Percentiles rank a stretch among this genome's conserved stretches.
These are phyloP conservation scores for Camelus dromedarius DNA, from an alignment of 2,113 vertebrate species.

Conservation along the genomic window DNA sequence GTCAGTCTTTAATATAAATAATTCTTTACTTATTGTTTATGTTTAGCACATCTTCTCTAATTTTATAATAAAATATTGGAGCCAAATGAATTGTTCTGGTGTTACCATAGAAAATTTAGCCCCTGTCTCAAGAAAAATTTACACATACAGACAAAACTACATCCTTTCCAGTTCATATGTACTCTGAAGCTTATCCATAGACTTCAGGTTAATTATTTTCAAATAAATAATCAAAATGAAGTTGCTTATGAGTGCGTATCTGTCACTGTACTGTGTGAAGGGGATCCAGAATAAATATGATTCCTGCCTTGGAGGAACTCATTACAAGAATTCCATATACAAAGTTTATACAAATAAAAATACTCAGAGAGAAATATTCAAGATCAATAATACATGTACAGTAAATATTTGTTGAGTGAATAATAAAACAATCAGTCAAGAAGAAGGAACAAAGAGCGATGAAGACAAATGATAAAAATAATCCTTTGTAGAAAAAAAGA, in stretches of 20 bases:
- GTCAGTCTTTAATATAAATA: neutral
- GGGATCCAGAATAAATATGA: neutral
- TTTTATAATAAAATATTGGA: neutral
- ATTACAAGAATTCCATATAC: neutral
- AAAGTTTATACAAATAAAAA: neutral
- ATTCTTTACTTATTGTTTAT: neutral
- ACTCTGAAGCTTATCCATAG: neutral
- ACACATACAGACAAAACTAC: neutral
- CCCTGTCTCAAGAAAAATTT: neutral
- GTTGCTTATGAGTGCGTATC: neutral
- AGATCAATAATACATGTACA: neutral
- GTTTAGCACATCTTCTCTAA: neutral
- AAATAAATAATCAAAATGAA: neutral
- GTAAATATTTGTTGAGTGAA: neutral
- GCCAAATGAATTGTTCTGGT: neutral
- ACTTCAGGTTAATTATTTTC: neutral
- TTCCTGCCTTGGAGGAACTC: neutral
- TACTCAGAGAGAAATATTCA: neutral
- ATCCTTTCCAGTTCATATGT: neutral
- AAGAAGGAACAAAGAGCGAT: neutral
- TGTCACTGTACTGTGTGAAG: neutral
- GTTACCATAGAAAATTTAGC: neutral
- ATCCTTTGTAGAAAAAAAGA: neutral
- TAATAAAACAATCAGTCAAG: neutral
- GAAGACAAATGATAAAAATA: neutral